Evolutionary conservation across 2,888 invertebrate genomes (phyloP), one percentile per base, ranked within the genome.

Genomic region (Hyppa rectilinea): DNA sequence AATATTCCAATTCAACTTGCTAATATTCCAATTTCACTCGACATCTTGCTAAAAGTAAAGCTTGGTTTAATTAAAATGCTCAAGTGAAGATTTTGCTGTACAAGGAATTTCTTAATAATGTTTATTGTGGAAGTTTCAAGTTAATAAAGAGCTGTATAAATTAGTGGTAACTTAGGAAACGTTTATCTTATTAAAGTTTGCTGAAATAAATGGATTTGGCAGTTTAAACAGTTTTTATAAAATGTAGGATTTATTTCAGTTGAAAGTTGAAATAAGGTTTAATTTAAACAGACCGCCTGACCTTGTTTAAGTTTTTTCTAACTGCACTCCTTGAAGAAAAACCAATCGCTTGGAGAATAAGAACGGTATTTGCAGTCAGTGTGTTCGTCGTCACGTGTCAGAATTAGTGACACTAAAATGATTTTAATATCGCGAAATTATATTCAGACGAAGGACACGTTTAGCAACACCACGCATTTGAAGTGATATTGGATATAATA

Each of bases 1-100:
- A 84, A 86, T 83, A 85, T 85, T 86, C 80, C 73, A 82, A 82
- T 83, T 82, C 68, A 75, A 66, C 61, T 72, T 77, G 78, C 80
- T 77, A 84, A 86, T 83, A 85, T 85, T 86, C 80, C 72, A 82
- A 84, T 83, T 81, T 62, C 59, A 23, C 7, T 75, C 45, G 34
- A 55, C 34, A 53, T 72, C 52, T 72, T 55, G 40, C 29, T 56
- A 49, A 53, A 63, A 49, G 59, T 65, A 52, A 65, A 47, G 26
- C 31, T 14, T 10, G 17, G 4, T 52, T 61, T 60, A 63, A 63
- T 77, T 63, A 45, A 77, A 71, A 71, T 76, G 9, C 40, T 62
- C 20, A 12, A 66, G 58, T 65, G 17, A 67, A 62, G n/a, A 38
- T 74, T 71, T 78, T 63, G 59, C 71, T 63, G 20, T 34, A 59